Evolutionary conservation across 2,797 vertebrate species (phyloP).

Genomic region (Oceanodroma leucorhoa): DNA sequence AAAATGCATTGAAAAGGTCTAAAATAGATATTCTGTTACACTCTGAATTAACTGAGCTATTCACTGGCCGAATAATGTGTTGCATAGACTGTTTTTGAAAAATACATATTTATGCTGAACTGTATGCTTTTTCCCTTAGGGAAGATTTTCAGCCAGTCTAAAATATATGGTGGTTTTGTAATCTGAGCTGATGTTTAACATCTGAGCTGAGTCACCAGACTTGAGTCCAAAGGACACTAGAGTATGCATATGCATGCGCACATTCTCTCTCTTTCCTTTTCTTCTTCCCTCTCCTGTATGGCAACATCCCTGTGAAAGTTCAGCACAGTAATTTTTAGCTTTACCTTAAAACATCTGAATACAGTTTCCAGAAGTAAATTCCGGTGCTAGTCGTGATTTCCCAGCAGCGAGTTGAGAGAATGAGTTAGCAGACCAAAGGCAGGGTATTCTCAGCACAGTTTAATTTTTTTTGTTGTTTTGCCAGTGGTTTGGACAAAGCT

Average conservation of each 20-base stretch:
- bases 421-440: background rate
- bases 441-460: background rate
- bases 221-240: background rate
- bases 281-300: background rate
- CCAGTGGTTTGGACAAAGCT: background rate
- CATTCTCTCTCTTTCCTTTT: background rate
- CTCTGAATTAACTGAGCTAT: background rate
- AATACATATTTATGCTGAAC: background rate
- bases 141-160: slow-evolving; percentile 29
- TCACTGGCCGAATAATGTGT: background rate
- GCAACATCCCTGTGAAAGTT: background rate
- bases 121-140: background rate
- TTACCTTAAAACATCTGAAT: background rate
- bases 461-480: background rate
- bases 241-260: accelerated
- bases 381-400: background rate
- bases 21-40: background rate
- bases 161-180: slow-evolving; percentile 40
- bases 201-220: slow-evolving; percentile 54
- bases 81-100: background rate
- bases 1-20: background rate
- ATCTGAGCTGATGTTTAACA: slow-evolving; percentile 40
- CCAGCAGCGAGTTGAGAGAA: background rate
- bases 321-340: background rate
- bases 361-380: background rate